These are phyloP conservation scores for Dryoscopus gambensis DNA, from an alignment of 2,113 vertebrate species.

Conservation along the genomic window DNA sequence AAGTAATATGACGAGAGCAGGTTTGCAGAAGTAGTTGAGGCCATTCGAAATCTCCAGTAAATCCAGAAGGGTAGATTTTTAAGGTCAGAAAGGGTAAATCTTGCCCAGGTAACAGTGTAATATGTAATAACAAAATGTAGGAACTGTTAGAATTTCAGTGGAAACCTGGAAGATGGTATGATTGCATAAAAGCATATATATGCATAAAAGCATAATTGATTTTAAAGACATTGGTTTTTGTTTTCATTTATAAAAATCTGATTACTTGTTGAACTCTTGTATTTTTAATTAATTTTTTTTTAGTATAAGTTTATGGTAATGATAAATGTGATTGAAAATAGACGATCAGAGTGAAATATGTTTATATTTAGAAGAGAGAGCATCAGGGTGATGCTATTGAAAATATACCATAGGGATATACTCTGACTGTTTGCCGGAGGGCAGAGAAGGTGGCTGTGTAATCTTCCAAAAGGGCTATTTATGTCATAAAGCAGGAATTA, in stretches of 20 bases:
- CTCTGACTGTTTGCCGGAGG: background rate
- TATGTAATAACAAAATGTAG: background rate
- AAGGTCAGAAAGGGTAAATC: background rate
- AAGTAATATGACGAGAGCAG: background rate
- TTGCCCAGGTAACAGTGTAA: background rate
- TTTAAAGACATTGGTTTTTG: background rate
- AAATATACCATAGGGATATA: background rate
- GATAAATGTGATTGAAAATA: background rate
- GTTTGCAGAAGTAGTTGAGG: constrained; percentile 19
- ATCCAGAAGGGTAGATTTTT: background rate
- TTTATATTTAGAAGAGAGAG: background rate
- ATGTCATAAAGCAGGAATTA: constrained; percentile 17
- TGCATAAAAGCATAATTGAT: background rate
- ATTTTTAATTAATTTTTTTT: background rate
- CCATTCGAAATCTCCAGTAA: constrained; percentile 8
- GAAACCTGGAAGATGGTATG: background rate
- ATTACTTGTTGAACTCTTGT: background rate
- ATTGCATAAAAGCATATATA: no score
- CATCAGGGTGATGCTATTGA: background rate
- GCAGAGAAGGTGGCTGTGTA: constrained; percentile 20
- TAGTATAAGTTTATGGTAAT: background rate
- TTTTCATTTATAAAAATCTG: background rate
- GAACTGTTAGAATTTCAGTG: background rate
- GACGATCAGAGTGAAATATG: background rate
- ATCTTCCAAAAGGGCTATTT: constrained; percentile 30